phyloP scores from a whole-genome alignment of 2,113 vertebrate species.

The Eclectus roratus region DNA sequence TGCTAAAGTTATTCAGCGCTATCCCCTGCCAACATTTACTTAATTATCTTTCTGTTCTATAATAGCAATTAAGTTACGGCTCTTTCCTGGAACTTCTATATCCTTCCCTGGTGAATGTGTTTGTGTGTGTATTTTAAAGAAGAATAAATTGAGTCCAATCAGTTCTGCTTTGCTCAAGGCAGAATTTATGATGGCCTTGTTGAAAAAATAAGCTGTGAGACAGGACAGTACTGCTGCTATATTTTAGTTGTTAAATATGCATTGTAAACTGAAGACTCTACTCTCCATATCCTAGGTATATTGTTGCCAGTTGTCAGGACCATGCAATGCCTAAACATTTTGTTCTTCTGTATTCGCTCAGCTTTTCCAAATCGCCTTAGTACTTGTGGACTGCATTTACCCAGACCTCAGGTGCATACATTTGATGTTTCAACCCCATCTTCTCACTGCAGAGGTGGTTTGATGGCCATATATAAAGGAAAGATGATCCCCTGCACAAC shows the following conservation, averaged over 20 bases:
- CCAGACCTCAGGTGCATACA: background rate
- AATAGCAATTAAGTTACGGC: constrained; percentile 61
- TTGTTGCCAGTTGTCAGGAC: background rate
- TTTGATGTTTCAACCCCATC: background rate
- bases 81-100: constrained; percentile 62
- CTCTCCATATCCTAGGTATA: background rate
- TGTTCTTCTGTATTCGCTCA: background rate
- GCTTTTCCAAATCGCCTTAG: background rate
- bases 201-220: constrained; percentile 6
- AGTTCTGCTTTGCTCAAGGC: constrained; percentile 38
- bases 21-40: constrained; percentile 61
- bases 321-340: background rate
- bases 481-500: background rate
- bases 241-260: constrained; percentile 37
- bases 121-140: constrained; percentile 52
- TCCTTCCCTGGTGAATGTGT: constrained; percentile 36
- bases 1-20: constrained; percentile 42
- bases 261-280: background rate
- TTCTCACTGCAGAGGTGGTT: background rate
- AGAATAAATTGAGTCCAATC: constrained; percentile 39
- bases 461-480: background rate
- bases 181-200: constrained; percentile 53
- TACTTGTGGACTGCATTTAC: background rate
- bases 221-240: background rate
- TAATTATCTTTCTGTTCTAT: constrained; percentile 67